Evolutionary conservation across 2,797 vertebrate genomes (phyloP).

Genomic region (Lemur catta): DNA sequence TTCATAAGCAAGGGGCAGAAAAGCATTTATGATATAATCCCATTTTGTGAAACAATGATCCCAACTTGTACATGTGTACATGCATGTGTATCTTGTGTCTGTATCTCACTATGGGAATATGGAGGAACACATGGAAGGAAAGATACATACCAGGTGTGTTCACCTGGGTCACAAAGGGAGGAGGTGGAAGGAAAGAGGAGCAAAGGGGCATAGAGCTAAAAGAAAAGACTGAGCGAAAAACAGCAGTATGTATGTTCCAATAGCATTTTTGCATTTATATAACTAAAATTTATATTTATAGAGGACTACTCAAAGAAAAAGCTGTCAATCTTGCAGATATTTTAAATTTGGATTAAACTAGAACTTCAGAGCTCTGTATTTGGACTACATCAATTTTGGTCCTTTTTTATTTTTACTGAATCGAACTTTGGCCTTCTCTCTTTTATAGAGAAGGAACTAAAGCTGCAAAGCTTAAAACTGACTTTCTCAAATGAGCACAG

Average conservation of each 20-base stretch:
- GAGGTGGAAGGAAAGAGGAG: not conserved
- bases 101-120: not conserved
- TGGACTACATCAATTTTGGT: not conserved
- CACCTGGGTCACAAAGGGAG: accelerated
- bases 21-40: not conserved
- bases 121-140: not conserved
- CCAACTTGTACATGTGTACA: not conserved
- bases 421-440: not conserved
- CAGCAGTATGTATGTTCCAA: not conserved
- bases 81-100: not conserved
- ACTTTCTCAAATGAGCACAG: not conserved
- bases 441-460: not conserved
- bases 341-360: not conserved
- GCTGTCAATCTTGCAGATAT: not conserved
- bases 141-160: not conserved
- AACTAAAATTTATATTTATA: conserved; percentile 14
- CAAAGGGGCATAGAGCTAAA: not conserved
- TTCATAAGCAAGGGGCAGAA: not conserved
- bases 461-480: not conserved
- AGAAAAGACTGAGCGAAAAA: not conserved
- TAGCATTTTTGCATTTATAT: not conserved
- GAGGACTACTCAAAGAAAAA: not conserved
- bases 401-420: not conserved
- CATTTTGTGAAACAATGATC: not conserved
- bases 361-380: not conserved